phyloP scores from a whole-genome alignment of 2,888 invertebrate species.

The Mythimna vitellina region DNA sequence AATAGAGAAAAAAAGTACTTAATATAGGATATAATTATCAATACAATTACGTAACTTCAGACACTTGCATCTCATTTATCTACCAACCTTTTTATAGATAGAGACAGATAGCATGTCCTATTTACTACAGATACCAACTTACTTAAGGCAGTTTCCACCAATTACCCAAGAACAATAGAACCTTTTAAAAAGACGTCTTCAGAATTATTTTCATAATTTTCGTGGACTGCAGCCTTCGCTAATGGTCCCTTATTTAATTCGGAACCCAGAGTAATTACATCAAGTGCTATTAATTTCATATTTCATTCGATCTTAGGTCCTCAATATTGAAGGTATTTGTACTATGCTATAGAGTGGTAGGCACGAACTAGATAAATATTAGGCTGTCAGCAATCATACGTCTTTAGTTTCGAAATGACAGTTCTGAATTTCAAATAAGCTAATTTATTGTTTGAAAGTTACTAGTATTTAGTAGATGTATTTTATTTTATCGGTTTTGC shows the following conservation, averaged over 20 bases:
- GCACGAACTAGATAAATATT: constrained; percentile 16
- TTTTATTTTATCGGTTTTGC: neutral
- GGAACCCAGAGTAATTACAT: constrained; percentile 81
- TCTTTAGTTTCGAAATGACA: neutral
- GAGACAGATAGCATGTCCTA: neutral
- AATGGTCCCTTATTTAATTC: constrained; percentile 84
- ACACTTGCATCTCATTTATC: constrained; percentile 6
- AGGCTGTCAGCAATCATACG: constrained; percentile 1
- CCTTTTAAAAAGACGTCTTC: constrained; percentile 77
- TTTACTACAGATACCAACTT: constrained; percentile 20
- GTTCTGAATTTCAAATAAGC: neutral
- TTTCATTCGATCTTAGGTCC: constrained; percentile 78
- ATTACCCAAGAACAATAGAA: constrained; percentile 76
- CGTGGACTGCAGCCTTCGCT: constrained; percentile 71
- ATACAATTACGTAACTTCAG: no score
- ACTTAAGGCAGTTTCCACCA: constrained; percentile 54
- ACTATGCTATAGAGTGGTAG: constrained; percentile 53
- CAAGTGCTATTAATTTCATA: constrained; percentile 85
- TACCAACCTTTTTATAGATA: neutral
- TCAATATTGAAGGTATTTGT: constrained; percentile 73
- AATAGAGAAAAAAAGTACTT: no score
- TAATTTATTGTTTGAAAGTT: neutral
- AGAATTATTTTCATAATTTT: constrained; percentile 78
- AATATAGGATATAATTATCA: no score
- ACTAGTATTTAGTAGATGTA: no score